Base-by-base conservation (phyloP, 2,888 invertebrate species). In the Dasysyrphus tricinctus region DNA sequence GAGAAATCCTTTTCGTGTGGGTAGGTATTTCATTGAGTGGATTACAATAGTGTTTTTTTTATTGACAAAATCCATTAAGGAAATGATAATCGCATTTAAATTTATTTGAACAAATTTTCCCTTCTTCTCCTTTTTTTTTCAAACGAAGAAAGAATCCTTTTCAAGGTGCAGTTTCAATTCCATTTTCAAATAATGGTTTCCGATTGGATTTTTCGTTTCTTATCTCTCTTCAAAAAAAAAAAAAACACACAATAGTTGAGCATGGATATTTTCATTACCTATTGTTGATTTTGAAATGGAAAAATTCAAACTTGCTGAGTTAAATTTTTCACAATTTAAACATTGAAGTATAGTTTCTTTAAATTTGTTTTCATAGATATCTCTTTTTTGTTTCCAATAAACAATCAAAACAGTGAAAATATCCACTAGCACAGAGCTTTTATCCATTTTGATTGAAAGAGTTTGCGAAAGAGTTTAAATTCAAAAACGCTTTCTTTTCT, bases 21-120 rank as follows among this genome's bases (percentile, higher is more conserved):
- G 3, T 24, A 24, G 24, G 24, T 24, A 24, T 24, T 24, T 24
- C 24, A 1, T 32, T 37, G 42, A 79, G 65, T 80, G 74, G 47
- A 34, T 67, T 70, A 54, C 54, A 75, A 80, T 80, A 32, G 32
- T 14, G 11, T 49, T 19, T 49, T 49, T 44, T 7, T 16, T 80
- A 75, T 63, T 61, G 47, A 70, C 61, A 39, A 76, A 34, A 80
- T 76, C 80, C 80, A 80, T 80, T 80, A 47, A 47, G n/a, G 44
- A 47, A 47, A 47, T 76, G 75, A 70, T 80, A 80, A 76, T 56
- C 59, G 70, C 69, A 80, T 80, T 80, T 80, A 56, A 69, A 80
- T 70, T 70, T 80, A 76, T 76, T 57, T 70, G 49, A 76, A 70
- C 51, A 29, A 16, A 24, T 14, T 34, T 42, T 34, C 56, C 39